These are phyloP conservation scores for Stenodema calcarata DNA, from an alignment of 2,888 invertebrate species.

Conservation along the genomic window DNA sequence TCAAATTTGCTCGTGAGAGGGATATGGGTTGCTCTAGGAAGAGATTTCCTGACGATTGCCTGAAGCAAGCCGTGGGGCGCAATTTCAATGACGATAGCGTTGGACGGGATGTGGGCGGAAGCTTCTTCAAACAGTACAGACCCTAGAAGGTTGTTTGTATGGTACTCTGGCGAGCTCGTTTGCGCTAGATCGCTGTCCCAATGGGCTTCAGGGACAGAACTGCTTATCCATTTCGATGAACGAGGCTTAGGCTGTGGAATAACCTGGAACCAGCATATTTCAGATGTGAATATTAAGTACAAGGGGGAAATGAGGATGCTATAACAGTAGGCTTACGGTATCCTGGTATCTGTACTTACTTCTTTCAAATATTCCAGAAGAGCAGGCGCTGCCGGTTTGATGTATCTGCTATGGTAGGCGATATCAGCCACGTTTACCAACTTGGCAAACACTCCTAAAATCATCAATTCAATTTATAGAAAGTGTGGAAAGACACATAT, in stretches of 20 bases:
- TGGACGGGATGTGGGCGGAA: constrained; percentile 76
- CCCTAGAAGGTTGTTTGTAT: constrained; percentile 71
- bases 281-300: neutral
- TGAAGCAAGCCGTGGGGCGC: constrained; percentile 90
- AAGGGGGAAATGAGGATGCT: too few species aligned
- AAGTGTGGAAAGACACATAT: too few species aligned
- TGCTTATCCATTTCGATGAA: constrained; percentile 70
- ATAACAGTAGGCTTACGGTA: too few species aligned
- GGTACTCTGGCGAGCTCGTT: constrained; percentile 71
- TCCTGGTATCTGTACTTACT: constrained; percentile 51
- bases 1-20: constrained; percentile 44
- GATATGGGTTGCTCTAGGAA: constrained; percentile 61
- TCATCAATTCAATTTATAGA: neutral
- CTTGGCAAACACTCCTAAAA: constrained; percentile 57
- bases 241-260: constrained; percentile 64
- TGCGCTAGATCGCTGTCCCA: constrained; percentile 68
- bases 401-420: constrained; percentile 59
- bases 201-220: constrained; percentile 68
- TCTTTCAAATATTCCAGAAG: constrained; percentile 62
- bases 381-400: constrained; percentile 63
- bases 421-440: constrained; percentile 58
- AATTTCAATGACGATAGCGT: constrained; percentile 85
- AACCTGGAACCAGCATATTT: constrained; percentile 60
- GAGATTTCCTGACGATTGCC: constrained; percentile 80
- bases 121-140: constrained; percentile 85